Conservation (phyloP, 2,888 invertebrate genomes). For the Antheraea yamamai region DNA sequence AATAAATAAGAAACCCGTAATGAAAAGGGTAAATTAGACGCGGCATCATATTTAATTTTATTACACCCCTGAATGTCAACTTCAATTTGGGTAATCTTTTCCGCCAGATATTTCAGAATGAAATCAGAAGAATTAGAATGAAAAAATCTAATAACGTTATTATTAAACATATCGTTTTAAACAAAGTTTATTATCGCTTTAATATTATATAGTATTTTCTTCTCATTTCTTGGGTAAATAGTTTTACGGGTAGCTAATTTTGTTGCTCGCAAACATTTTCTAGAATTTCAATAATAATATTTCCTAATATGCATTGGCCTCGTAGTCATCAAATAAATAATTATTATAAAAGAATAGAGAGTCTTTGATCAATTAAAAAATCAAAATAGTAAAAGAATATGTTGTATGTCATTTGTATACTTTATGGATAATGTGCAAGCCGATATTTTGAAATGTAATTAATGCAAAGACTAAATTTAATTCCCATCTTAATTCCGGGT, state of each 20-base stretch:
- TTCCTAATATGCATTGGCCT: too few species aligned
- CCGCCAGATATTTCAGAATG: not conserved
- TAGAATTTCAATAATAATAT: too few species aligned
- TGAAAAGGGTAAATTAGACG: not conserved
- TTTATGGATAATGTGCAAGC: not conserved
- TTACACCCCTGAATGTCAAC: not conserved
- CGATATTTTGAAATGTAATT: not conserved
- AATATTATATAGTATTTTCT: not conserved
- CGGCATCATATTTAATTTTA: not conserved
- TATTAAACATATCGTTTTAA: not conserved
- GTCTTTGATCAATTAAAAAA: not conserved
- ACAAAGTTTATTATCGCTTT: not conserved
- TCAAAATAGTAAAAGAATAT: not conserved
- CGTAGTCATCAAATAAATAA: too few species aligned
- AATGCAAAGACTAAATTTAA: constrained; percentile 3
- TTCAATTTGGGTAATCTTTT: not conserved
- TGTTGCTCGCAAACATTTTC: too few species aligned
- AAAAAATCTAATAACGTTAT: not conserved
- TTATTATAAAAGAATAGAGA: too few species aligned
- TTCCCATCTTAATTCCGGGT: constrained; percentile 4
- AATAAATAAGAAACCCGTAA: not conserved
- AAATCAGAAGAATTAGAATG: not conserved
- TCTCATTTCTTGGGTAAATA: too few species aligned
- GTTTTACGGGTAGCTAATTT: too few species aligned
- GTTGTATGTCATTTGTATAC: not conserved